Conservation (phyloP, 2,888 invertebrate species). For the Embidobia sp. region DNA sequence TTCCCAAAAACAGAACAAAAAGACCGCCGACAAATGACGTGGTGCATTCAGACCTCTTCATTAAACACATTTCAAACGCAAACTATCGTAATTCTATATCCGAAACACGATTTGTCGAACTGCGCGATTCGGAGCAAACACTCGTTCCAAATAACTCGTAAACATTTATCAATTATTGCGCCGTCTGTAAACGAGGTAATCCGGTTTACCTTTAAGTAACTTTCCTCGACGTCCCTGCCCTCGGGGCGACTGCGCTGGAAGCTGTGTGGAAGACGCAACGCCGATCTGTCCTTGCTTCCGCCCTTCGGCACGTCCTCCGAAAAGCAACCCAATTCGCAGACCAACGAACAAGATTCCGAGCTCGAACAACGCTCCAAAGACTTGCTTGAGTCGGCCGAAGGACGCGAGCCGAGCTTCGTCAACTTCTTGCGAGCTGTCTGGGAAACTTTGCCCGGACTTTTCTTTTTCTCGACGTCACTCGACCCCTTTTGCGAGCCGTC, state of each 20-base stretch:
- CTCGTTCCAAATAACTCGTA: no score
- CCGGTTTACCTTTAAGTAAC: constrained; percentile 10
- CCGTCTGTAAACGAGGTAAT: constrained; percentile 6
- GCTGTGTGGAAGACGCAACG: not conserved
- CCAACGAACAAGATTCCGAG: not conserved
- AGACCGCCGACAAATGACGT: no score
- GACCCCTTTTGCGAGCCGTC: not conserved
- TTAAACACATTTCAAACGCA: no score
- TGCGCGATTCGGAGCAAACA: no score
- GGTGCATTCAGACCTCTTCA: no score
- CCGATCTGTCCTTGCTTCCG: constrained; percentile 4
- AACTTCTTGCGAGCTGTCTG: no score
- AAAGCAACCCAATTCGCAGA: constrained; percentile 5
- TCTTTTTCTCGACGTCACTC: not conserved
- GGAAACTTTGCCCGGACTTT: not conserved
- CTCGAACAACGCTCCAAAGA: not conserved
- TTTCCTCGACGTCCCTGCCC: not conserved
- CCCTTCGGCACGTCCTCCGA: constrained; percentile 7
- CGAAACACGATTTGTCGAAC: no score
- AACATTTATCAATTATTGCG: no score
- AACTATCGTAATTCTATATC: no score
- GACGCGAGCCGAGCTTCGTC: not conserved
- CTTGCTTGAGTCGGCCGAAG: not conserved
- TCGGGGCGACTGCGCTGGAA: constrained; percentile 22
- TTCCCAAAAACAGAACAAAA: no score